Evolutionary conservation across 2,113 vertebrate species (phyloP), one percentile per base, ranked within the genome.

Genomic region (Lophotis ruficrista): DNA sequence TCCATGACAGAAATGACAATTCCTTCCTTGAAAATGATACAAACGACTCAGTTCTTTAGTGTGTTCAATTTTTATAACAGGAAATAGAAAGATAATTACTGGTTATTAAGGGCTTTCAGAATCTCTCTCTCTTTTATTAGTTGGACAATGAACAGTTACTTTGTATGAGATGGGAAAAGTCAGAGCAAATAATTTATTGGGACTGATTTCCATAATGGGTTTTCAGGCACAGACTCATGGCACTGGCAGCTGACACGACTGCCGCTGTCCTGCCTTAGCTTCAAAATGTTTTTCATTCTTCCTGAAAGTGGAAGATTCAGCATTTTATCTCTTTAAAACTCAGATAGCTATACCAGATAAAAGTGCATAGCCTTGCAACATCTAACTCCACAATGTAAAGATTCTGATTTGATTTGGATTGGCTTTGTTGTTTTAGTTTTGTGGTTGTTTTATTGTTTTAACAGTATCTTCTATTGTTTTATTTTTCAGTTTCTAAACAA

Each of bases 71-170:
- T 98, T 98, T 98, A 95, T 97, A 97, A 95, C 97, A 98, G 97
- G 97, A 98, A 98, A 97, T 97, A 98, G 97, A 97, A 98, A 98
- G 93, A 96, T 98, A 98, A 98, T 98, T 98, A 96, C 96, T 96
- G 94, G 97, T 96, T 98, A 98, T 98, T 98, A 98, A 97, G 90
- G 94, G 87, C 82, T 96, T 97, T 97, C 88, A 95, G 95, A 95
- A 97, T 97, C 62, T 93, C 69, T 83, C 61, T 95, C 60, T 85
- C 91, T 96, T 96, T 95, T 90, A 94, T 91, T 87, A 87, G 82
- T 38, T 92, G 95, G 95, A 98, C 96, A 97, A 98, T 98, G 97
- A 98, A 98, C 96, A 98, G 97, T 97, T 97, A 95, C 96, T 98
- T 96, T 77, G 14, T 97, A 79, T 88, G 94, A 94, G 94, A 98